Evolutionary conservation across 2,113 vertebrate genomes (phyloP).

Genomic region (Boulengeromyrus knoepffleri): DNA sequence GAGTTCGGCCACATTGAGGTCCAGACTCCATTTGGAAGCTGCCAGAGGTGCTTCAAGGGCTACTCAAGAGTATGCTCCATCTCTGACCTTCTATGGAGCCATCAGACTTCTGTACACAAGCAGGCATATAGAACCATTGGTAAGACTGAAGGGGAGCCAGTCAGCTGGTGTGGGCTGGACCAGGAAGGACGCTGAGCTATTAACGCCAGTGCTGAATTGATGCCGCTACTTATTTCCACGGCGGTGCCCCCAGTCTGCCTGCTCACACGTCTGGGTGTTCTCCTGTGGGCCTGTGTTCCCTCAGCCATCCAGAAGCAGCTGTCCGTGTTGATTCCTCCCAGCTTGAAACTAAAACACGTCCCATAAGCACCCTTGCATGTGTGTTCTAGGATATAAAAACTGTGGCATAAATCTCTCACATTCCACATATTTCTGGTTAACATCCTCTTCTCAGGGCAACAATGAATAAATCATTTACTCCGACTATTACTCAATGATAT

Average conservation of each 20-base stretch:
- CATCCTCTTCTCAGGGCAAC: not conserved
- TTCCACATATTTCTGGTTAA: not conserved
- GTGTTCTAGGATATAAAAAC: not conserved
- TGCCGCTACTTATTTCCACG: not conserved
- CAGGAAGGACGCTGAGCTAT: not conserved
- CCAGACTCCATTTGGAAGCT: not conserved
- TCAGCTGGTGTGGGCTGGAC: not conserved
- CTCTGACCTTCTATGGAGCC: not conserved
- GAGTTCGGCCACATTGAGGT: not conserved
- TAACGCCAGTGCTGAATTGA: not conserved
- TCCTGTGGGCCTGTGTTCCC: not conserved
- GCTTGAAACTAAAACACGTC: not conserved
- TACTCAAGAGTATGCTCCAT: not conserved
- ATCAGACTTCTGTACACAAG: not conserved
- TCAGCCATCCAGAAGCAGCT: not conserved
- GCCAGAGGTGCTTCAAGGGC: not conserved
- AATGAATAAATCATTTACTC: not conserved
- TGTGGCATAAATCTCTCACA: constrained; percentile 3
- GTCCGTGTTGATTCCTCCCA: not conserved
- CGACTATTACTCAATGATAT: not conserved
- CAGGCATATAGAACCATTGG: not conserved
- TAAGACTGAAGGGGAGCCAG: not conserved
- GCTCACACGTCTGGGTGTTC: not conserved
- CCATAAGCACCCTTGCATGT: not conserved
- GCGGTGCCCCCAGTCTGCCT: not conserved